Percentiles rank a stretch among this genome's conserved stretches.
Evolutionary conservation across 1,140 invertebrate species (phyloP).

Genomic region (Notospermus geniculatus): DNA sequence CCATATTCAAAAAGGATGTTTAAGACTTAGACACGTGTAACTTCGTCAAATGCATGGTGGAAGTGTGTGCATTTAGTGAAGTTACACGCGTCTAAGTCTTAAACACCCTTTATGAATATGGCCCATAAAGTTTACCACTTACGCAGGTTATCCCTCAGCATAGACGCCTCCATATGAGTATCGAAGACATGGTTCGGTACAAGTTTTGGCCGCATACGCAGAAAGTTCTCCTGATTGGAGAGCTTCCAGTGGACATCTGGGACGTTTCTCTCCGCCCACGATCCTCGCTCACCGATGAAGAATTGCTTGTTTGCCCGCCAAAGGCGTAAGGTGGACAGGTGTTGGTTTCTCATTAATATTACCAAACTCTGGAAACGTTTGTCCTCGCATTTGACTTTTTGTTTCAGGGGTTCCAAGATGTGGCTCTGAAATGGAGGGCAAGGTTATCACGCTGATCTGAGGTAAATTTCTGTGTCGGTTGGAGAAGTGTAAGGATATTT

Average conservation of each 20-base stretch:
- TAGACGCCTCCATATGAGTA: conserved; percentile 64
- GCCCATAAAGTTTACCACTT: conserved; percentile 14
- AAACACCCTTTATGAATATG: not conserved
- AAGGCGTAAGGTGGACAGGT: conserved; percentile 57
- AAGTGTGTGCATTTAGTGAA: too few relatives aligned
- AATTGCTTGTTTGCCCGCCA: conserved; percentile 62
- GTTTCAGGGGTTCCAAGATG: conserved; percentile 60
- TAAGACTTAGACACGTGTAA: too few relatives aligned
- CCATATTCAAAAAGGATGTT: too few relatives aligned
- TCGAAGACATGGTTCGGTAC: conserved; percentile 62
- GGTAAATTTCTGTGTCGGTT: too few relatives aligned
- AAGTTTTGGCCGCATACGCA: conserved; percentile 66
- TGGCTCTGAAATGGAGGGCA: conserved; percentile 55
- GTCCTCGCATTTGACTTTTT: conserved; percentile 59
- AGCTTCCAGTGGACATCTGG: conserved; percentile 57
- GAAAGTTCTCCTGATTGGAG: conserved; percentile 66
- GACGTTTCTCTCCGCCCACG: conserved; percentile 64
- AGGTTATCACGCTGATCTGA: too few relatives aligned
- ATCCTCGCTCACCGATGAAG: conserved; percentile 62
- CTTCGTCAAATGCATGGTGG: too few relatives aligned
- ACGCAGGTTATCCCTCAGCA: conserved; percentile 65
- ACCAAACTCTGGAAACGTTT: conserved; percentile 58
- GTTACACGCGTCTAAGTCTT: too few relatives aligned
- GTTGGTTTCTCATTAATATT: conserved; percentile 58
- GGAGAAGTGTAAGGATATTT: not conserved